These are phyloP conservation scores for Metellina segmentata DNA, from an alignment of 2,888 invertebrate genomes.

Conservation along the genomic window DNA sequence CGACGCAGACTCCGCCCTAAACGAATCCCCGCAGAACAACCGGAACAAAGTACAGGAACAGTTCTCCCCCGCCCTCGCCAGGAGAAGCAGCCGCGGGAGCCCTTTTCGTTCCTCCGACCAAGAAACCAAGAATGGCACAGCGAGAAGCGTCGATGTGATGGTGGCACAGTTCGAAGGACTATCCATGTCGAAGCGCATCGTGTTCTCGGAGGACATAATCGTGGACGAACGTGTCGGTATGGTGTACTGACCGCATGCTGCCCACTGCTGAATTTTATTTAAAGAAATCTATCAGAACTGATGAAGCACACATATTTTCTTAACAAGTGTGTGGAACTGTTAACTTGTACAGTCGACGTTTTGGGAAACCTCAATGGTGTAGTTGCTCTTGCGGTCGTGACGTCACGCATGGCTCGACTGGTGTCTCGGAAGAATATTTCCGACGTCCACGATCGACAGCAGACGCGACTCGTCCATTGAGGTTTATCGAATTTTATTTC, in stretches of 20 bases:
- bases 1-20: background rate
- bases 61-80: background rate
- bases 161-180: conserved; percentile 74
- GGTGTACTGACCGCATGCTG: conserved; percentile 52
- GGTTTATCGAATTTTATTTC: too few species aligned
- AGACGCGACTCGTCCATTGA: too few species aligned
- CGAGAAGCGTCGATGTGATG: conserved; percentile 61
- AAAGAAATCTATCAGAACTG: too few species aligned
- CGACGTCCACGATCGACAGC: too few species aligned
- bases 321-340: too few species aligned
- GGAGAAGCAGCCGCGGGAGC: background rate
- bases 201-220: conserved; percentile 76
- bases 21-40: background rate
- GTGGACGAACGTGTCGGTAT: conserved; percentile 76
- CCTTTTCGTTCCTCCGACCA: background rate
- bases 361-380: too few species aligned
- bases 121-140: conserved; percentile 5
- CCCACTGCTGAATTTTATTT: too few species aligned
- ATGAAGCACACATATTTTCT: too few species aligned
- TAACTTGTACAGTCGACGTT: too few species aligned
- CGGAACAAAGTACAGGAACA: background rate
- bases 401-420: too few species aligned
- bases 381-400: too few species aligned
- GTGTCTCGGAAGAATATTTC: too few species aligned
- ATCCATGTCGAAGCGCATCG: conserved; percentile 66